Evolutionary conservation across 2,113 vertebrate genomes (phyloP), one percentile per base, ranked within the genome.

Genomic region (Nannobrachium achirus): DNA sequence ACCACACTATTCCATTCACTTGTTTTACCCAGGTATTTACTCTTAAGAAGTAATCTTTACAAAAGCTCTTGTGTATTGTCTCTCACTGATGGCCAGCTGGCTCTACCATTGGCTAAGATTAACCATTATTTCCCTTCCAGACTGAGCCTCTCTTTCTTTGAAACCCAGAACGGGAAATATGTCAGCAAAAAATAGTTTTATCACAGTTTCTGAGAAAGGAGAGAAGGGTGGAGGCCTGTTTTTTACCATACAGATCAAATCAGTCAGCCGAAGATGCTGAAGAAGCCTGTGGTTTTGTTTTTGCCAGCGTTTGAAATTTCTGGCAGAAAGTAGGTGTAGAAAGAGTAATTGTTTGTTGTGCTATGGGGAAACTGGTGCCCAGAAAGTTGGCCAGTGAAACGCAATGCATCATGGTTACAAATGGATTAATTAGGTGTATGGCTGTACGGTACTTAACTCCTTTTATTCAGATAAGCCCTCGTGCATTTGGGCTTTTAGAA

Each of bases 241-340:
- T n/a, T n/a, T n/a, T n/a, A 25, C 25, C 25, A 25, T 25, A 25
- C 25, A 33, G 60, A n/a, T 58, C 59, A 67, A 50, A 48, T 61
- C 53, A 55, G 14, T 74, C 66, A 78, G 49, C 56, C 72, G 14
- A 42, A 78, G 49, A 56, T 68, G 44, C 66, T 56, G 40, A 52
- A 8, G 58, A 69, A 53, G 60, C 48, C 14, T 71, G 25, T 50
- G 61, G 76, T 76, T 79, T 63, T 68, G 10, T 57, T 72, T 77
- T 53, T 40, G 60, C 68, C 75, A 41, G 62, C 66, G 66, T 63
- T 76, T 45, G 58, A 3, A n/a, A 73, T 82, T 81, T 55, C 59
- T 79, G 75, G 79, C 80, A 69, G 60, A 40, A 56, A 67, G 39
- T 45, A 64, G 63, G 76, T 79, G 68, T 58, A 50, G 62, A 62